phyloP scores from a whole-genome alignment of 2,888 invertebrate species.

The Ormyrus rosae region DNA sequence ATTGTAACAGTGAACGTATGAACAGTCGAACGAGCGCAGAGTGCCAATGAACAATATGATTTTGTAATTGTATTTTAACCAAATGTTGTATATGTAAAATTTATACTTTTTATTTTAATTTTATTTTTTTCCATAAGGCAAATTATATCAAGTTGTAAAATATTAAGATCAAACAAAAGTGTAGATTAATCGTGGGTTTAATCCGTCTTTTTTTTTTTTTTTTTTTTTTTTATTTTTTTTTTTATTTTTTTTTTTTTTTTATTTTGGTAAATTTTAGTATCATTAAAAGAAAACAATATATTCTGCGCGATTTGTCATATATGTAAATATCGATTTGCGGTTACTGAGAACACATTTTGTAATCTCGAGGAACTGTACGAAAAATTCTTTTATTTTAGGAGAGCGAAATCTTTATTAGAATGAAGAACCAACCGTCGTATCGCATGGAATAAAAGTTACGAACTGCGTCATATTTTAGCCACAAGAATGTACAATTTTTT shows the following conservation, averaged over 20 bases:
- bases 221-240: conserved; percentile 56
- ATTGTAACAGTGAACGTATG: conserved; percentile 45
- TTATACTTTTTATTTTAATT: conserved; percentile 57
- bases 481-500: conserved; percentile 53
- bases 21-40: conserved; percentile 56
- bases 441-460: conserved; percentile 50
- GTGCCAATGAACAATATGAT: conserved; percentile 59
- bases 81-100: conserved; percentile 57
- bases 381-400: conserved; percentile 56
- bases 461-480: conserved; percentile 54
- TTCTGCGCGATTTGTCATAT: conserved; percentile 58
- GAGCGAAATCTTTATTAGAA: conserved; percentile 51
- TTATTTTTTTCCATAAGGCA: conserved; percentile 53
- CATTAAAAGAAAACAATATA: conserved; percentile 37
- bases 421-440: conserved; percentile 45
- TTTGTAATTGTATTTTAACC: conserved; percentile 58
- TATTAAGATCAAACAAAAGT: conserved; percentile 49
- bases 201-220: conserved; percentile 53
- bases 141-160: conserved; percentile 54
- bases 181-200: conserved; percentile 51
- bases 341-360: conserved; percentile 46
- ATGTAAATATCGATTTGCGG: conserved; percentile 56
- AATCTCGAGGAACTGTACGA: conserved; percentile 47
- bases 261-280: conserved; percentile 56
- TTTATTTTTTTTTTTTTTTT: conserved; percentile 56